Evolutionary conservation across 2,888 invertebrate species (phyloP), one percentile per base, ranked within the genome.

Genomic region (Ectemnius continuus): DNA sequence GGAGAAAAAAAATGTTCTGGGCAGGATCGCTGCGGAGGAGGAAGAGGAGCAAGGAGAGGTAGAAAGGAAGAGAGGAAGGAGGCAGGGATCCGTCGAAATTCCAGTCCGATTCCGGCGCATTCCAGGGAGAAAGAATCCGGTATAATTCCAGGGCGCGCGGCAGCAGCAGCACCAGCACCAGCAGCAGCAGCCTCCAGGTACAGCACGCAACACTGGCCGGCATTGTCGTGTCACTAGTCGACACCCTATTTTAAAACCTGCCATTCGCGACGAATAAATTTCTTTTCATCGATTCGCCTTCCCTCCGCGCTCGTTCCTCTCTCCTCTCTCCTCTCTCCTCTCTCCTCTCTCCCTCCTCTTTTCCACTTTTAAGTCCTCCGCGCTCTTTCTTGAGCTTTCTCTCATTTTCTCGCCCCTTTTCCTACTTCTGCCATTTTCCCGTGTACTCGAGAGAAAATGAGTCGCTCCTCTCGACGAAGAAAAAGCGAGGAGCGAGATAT

Each of bases 141-240:
- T 73, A 78, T 82, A 75, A 81, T 83, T 82, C 73, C 74, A 72
- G 61, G 67, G 82, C 73, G 77, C 8, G 11, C n/a, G n/a, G n/a
- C n/a, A n/a, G 36, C 36, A 11, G 36, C 8, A 23, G 23, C 20
- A 20, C 1, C 20, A 20, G 20, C 20, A 20, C 1, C 20, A 20
- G 20, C 20, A 20, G 20, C 8, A 36, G 36, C 36, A 11, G 36
- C 8, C 36, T 36, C 74, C 78, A 75, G 79, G 70, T 78, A 52
- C 52, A 78, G 36, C 11, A 11, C 36, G 36, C 36, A 36, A 36
- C 62, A 59, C 26, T 45, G 23, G 62, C 26, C 64, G 58, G 52
- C 52, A 61, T 61, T 71, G 64, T 68, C 75, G 61, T 46, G 66
- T 61, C 62, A 62, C 61, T 36, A 36, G 36, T 70, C 67, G 75